These are phyloP conservation scores for Mustela nigripes DNA, from an alignment of 2,113 vertebrate genomes.

Conservation along the genomic window DNA sequence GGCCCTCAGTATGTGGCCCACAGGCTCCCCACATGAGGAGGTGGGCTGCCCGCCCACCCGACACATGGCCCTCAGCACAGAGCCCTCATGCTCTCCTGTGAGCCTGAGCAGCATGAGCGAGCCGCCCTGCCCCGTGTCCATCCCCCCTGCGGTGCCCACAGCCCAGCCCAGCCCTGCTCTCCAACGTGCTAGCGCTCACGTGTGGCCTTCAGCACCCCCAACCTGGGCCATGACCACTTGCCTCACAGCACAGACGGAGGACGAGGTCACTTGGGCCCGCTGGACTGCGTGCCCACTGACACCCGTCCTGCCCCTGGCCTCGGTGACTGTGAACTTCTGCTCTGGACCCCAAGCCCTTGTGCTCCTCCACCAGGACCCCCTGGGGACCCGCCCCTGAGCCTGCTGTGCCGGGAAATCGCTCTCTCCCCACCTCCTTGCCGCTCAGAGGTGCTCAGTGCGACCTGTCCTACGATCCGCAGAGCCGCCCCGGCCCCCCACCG, in stretches of 20 bases:
- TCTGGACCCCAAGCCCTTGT: too few relatives aligned
- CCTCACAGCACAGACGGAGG: not conserved
- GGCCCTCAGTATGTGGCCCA: not conserved
- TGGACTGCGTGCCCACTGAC: accelerated
- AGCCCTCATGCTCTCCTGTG: not conserved
- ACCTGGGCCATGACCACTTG: not conserved
- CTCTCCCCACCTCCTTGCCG: too few relatives aligned
- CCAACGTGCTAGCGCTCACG: not conserved
- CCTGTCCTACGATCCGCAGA: accelerated
- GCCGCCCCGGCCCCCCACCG: not conserved
- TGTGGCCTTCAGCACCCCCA: not conserved
- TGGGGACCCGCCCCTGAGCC: not conserved
- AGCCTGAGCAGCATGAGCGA: not conserved
- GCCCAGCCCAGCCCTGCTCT: not conserved
- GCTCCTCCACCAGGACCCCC: not conserved
- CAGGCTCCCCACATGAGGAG: not conserved
- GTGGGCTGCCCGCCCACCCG: not conserved
- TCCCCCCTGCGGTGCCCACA: not conserved
- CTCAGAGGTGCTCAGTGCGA: not conserved
- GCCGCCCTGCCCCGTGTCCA: too few relatives aligned
- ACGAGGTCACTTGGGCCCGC: accelerated
- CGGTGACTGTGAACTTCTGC: accelerated
- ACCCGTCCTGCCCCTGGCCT: accelerated
- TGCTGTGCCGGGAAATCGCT: too few relatives aligned
- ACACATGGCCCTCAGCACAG: not conserved